Conservation (phyloP, 2,113 vertebrate genomes). For the Pagrus major region DNA sequence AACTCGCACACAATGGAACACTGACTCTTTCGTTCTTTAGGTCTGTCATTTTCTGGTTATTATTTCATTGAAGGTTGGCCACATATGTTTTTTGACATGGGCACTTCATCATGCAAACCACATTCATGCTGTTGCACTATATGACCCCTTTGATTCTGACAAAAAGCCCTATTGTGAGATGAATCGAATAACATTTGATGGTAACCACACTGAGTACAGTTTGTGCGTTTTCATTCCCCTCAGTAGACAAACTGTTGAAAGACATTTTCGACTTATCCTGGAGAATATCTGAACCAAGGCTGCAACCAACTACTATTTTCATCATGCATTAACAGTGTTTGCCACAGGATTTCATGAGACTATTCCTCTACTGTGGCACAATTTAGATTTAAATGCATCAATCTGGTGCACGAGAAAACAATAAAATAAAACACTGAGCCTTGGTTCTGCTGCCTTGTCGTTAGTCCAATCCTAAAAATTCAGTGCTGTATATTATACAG, state of each 20-base stretch:
- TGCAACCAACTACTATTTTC: neutral
- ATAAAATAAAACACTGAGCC: no score
- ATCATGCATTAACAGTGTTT: no score
- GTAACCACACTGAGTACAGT: neutral
- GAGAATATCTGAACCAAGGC: neutral
- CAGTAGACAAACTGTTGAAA: neutral
- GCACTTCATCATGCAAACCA: constrained; percentile 48
- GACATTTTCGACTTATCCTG: neutral
- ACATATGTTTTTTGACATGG: constrained; percentile 38
- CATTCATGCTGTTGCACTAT: constrained; percentile 18
- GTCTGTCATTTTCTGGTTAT: constrained; percentile 21
- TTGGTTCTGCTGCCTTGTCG: no score
- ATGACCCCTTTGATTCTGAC: constrained; percentile 29
- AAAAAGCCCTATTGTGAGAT: constrained; percentile 8
- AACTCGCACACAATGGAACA: constrained; percentile 27
- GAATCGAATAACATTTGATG: constrained; percentile 19
- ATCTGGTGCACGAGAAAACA: no score
- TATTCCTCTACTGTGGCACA: no score
- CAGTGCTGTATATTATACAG: no score
- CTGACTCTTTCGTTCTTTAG: constrained; percentile 25
- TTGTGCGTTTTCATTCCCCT: neutral
- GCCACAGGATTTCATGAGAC: no score
- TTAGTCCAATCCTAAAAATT: no score
- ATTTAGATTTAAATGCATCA: no score
- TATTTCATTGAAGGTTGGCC: constrained; percentile 30